Conservation (phyloP, 2,888 invertebrate genomes). For the Vannuccia rotundouncinata region DNA sequence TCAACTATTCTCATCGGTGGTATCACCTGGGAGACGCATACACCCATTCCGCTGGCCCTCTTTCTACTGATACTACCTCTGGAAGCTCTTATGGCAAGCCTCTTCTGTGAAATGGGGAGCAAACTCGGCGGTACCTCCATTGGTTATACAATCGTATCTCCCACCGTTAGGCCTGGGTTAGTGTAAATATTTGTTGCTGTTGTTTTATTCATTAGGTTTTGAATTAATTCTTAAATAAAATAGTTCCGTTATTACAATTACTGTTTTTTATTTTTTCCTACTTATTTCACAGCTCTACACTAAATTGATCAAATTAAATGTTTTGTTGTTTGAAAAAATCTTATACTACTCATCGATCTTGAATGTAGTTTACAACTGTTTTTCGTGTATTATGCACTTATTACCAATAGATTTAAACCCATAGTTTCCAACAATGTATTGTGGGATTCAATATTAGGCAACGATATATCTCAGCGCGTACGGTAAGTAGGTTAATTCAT, state of each 20-base stretch:
- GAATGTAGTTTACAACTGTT: no score
- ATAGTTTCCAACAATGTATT: background rate
- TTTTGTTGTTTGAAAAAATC: no score
- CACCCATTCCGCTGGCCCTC: conserved; percentile 47
- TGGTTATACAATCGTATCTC: conserved; percentile 55
- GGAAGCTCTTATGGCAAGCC: conserved; percentile 48
- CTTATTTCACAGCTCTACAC: no score
- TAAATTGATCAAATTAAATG: no score
- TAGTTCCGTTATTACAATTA: no score
- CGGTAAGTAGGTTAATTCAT: background rate
- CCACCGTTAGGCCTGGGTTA: conserved; percentile 49
- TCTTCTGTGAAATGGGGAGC: conserved; percentile 51
- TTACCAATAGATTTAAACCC: background rate
- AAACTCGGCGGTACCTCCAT: conserved; percentile 54
- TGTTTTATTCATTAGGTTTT: no score
- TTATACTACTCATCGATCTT: no score
- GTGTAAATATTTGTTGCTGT: no score
- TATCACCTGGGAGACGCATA: conserved; percentile 52
- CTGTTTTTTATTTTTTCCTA: no score
- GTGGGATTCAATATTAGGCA: background rate
- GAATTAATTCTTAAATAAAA: no score
- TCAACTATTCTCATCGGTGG: conserved; percentile 46
- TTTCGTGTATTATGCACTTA: no score
- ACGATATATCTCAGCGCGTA: background rate
- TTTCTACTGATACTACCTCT: conserved; percentile 48